Evolutionary conservation across 2,113 vertebrate species (phyloP).

Genomic region (Ammodytes dubius): DNA sequence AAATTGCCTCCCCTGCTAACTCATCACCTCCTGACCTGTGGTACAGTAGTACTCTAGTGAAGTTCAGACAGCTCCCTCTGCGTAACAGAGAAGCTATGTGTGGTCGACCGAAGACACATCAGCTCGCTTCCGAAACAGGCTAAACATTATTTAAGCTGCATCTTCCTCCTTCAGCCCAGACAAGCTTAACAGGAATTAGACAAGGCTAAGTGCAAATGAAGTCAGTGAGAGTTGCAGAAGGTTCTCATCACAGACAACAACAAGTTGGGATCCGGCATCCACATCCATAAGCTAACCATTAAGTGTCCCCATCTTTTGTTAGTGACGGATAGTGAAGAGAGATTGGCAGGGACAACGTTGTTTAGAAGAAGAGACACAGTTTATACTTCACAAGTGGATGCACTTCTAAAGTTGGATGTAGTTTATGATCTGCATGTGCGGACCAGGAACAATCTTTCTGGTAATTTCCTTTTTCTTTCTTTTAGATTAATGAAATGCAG

Average conservation of each 20-base stretch:
- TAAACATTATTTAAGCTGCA: slow-evolving; percentile 48
- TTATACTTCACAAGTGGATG: slow-evolving; percentile 29
- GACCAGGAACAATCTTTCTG: slow-evolving; percentile 4
- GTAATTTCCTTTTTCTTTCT: neutral
- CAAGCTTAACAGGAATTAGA: slow-evolving; percentile 19
- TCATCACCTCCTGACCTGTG: neutral
- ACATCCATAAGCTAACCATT: slow-evolving; percentile 46
- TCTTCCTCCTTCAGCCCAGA: slow-evolving; percentile 31
- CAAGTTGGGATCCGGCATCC: slow-evolving; percentile 31
- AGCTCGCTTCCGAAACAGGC: slow-evolving; percentile 41
- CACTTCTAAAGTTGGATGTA: slow-evolving; percentile 2
- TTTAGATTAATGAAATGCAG: slow-evolving; percentile 1
- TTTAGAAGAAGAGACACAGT: slow-evolving; percentile 36
- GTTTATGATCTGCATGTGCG: slow-evolving; percentile 42
- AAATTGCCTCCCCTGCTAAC: slow-evolving; percentile 19
- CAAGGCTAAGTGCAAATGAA: slow-evolving; percentile 1
- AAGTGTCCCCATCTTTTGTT: slow-evolving; percentile 30
- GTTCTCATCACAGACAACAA: slow-evolving; percentile 52
- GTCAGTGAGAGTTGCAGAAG: slow-evolving; percentile 31
- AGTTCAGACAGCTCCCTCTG: slow-evolving; percentile 33
- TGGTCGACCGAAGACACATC: slow-evolving; percentile 22
- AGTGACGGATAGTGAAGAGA: slow-evolving; percentile 1
- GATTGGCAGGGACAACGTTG: slow-evolving; percentile 6
- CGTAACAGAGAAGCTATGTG: slow-evolving; percentile 29
- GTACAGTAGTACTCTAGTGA: neutral